phyloP scores from a whole-genome alignment of 2,888 invertebrate species.

The Chaitophorus viminalis region DNA sequence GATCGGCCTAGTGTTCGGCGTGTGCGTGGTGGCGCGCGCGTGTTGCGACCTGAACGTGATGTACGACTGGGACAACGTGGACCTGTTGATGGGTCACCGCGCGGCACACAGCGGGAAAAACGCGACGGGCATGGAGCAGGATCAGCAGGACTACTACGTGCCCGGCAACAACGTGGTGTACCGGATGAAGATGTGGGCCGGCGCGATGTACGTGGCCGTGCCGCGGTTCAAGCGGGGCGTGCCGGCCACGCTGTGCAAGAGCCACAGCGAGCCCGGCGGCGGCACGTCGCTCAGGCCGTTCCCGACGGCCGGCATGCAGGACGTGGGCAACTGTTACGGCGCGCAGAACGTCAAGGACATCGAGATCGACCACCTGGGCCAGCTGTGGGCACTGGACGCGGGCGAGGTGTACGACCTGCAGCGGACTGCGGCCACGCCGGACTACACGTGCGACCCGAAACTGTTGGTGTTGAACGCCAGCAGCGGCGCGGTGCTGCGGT shows the following conservation, averaged over 20 bases:
- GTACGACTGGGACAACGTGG: constrained; percentile 29
- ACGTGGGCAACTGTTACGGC: constrained; percentile 5
- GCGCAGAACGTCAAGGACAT: constrained; percentile 42
- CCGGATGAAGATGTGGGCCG: constrained; percentile 41
- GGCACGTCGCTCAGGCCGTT: constrained; percentile 4
- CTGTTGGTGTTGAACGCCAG: constrained; percentile 11
- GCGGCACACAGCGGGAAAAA: not conserved
- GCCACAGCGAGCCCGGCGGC: not conserved
- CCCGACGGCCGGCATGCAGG: constrained; percentile 32
- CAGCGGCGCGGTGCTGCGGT: not conserved
- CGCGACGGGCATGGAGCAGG: not conserved
- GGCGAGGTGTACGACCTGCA: constrained; percentile 19
- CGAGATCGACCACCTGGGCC: constrained; percentile 49
- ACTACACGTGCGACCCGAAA: constrained; percentile 38
- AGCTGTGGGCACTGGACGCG: constrained; percentile 33
- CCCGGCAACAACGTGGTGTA: constrained; percentile 39
- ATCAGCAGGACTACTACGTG: too few species aligned
- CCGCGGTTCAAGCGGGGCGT: constrained; percentile 41
- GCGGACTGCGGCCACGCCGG: not conserved
- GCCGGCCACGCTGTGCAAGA: constrained; percentile 45
- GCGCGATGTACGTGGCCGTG: constrained; percentile 39
- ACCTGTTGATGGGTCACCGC: not conserved
- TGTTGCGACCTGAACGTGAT: constrained; percentile 17
- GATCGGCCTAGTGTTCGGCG: too few species aligned
- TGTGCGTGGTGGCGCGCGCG: not conserved